phyloP scores from a whole-genome alignment of 2,797 vertebrate genomes.

The Peromyscus aztecus region DNA sequence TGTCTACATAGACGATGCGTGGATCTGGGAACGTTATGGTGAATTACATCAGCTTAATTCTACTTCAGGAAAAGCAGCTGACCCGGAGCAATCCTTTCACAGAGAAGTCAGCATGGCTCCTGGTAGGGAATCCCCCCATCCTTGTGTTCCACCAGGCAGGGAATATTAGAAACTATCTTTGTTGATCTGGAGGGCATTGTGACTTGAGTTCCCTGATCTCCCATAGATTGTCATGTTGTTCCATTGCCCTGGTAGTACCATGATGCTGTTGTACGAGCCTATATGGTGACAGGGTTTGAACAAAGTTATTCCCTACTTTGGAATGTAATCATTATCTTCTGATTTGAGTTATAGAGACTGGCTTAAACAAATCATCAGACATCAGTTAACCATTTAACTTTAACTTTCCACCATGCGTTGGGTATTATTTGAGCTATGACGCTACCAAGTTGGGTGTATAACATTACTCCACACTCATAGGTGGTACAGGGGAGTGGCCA shows the following conservation, averaged over 20 bases:
- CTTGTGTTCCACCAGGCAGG: background rate
- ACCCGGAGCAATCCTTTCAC: background rate
- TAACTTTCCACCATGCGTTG: background rate
- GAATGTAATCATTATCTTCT: background rate
- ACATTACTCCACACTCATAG: background rate
- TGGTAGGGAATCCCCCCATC: background rate
- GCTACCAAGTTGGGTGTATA: too few species aligned
- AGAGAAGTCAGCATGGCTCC: background rate
- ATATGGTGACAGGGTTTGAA: background rate
- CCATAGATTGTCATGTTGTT: background rate
- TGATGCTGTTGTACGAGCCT: background rate
- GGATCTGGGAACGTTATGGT: background rate
- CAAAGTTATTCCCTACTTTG: background rate
- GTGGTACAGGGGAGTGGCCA: background rate
- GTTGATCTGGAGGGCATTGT: background rate
- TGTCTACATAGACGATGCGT: background rate
- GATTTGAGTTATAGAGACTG: background rate
- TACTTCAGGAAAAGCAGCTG: background rate
- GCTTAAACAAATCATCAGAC: background rate
- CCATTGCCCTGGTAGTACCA: background rate
- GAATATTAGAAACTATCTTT: background rate
- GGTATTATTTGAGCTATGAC: background rate
- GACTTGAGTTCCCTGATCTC: background rate
- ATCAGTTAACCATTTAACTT: background rate
- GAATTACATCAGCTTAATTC: background rate